These are phyloP conservation scores for Stegophylla sp. DNA, from an alignment of 2,888 invertebrate species.

Conservation along the genomic window DNA sequence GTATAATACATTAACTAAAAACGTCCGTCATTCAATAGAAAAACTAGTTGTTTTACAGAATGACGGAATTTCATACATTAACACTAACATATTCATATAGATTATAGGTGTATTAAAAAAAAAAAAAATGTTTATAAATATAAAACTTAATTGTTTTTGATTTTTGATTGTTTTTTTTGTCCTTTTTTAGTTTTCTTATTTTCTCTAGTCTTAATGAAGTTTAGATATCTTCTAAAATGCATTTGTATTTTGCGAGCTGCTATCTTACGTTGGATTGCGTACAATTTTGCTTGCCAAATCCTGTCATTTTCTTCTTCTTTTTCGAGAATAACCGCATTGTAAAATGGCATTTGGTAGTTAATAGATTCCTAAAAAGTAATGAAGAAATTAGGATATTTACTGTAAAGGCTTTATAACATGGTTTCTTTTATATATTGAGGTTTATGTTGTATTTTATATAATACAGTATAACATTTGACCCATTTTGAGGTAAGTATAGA, in stretches of 20 bases:
- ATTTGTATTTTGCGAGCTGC: slow-evolving; percentile 65
- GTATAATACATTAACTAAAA: no score
- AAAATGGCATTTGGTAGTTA: slow-evolving; percentile 69
- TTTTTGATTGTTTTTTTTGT: slow-evolving; percentile 41
- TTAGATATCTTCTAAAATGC: slow-evolving; percentile 63
- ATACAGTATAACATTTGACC: no score
- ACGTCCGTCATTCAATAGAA: no score
- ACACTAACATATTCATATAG: no score
- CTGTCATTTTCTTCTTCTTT: slow-evolving; percentile 69
- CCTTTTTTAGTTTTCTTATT: slow-evolving; percentile 59
- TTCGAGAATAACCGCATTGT: slow-evolving; percentile 69
- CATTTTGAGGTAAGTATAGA: no score
- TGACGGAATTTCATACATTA: no score
- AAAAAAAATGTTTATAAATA: no score
- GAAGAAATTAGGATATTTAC: background rate
- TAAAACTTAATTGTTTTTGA: slow-evolving; percentile 13
- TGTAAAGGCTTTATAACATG: no score
- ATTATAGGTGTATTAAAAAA: no score
- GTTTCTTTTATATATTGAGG: no score
- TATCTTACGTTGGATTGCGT: slow-evolving; percentile 62
- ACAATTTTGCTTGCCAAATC: slow-evolving; percentile 68
- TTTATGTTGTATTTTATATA: no score
- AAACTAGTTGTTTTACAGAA: background rate
- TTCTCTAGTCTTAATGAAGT: slow-evolving; percentile 62
- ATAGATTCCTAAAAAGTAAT: slow-evolving; percentile 65